A percentile compares a stretch with the other conserved stretches of the same genome.
Conservation (phyloP, 2,113 vertebrate genomes). For the Lophochroa leadbeateri region DNA sequence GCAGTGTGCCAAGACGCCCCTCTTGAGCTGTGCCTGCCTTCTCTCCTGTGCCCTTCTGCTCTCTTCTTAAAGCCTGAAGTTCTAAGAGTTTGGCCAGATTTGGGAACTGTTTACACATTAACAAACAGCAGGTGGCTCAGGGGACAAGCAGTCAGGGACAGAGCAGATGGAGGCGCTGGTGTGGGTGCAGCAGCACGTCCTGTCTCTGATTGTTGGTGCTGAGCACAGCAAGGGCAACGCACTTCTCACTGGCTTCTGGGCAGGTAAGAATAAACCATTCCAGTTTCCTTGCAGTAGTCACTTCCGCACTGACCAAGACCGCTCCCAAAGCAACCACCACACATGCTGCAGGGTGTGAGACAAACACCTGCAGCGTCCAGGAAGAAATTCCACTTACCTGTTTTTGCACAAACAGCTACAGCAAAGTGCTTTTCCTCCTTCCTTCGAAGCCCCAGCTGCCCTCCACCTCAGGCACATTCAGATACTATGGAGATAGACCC, state of each 20-base stretch:
- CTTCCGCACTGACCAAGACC: not conserved
- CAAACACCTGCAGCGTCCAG: not conserved
- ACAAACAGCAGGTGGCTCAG: not conserved
- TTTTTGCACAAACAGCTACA: not conserved
- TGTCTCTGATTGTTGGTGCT: rapidly evolving
- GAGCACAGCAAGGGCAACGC: rapidly evolving
- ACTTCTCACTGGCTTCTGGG: rapidly evolving
- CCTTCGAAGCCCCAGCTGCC: not conserved
- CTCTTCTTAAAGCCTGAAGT: not conserved
- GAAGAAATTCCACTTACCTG: not conserved
- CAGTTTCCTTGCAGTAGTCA: not conserved
- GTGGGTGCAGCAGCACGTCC: rapidly evolving
- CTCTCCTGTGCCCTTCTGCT: not conserved
- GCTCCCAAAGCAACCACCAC: not conserved
- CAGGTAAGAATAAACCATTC: not conserved
- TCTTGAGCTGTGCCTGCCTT: not conserved
- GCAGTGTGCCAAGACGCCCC: rapidly evolving
- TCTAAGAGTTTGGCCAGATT: not conserved
- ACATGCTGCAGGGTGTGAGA: not conserved
- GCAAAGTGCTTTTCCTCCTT: not conserved
- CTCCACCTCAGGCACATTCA: not conserved
- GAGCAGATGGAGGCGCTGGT: no score
- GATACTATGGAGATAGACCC: not conserved
- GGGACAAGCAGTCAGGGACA: rapidly evolving
- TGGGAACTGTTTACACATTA: not conserved